Conservation (phyloP, 2,113 vertebrate species). For the Miniopterus natalensis region DNA sequence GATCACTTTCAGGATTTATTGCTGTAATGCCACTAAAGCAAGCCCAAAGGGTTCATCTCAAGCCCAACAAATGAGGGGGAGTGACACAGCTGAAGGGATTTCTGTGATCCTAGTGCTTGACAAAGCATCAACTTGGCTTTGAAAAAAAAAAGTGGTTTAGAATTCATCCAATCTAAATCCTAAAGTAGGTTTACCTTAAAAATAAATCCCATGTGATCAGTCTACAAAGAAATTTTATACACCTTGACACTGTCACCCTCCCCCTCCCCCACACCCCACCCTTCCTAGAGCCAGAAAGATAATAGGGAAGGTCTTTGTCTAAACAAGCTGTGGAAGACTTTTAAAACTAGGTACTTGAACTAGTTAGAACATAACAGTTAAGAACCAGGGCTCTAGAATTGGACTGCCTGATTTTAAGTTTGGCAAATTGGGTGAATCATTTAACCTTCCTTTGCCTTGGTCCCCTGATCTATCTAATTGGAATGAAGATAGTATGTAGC, state of each 20-base stretch:
- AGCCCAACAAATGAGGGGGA: not conserved
- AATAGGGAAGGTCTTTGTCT: not conserved
- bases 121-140: not conserved
- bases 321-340: not conserved
- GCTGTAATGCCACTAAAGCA: not conserved
- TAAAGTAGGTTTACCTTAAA: conserved; percentile 19
- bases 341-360: not conserved
- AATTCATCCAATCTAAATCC: conserved; percentile 42
- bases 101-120: not conserved
- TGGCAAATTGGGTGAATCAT: not conserved
- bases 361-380: not conserved
- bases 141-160: conserved; percentile 44
- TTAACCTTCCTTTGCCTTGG: not conserved
- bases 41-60: not conserved
- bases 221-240: not conserved
- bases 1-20: conserved; percentile 7
- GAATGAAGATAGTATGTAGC: not conserved
- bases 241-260: not conserved
- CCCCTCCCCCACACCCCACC: too few species aligned
- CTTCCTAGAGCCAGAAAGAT: not conserved
- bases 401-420: not conserved
- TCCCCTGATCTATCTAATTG: not conserved
- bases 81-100: conserved; percentile 37
- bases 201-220: not conserved
- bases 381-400: not conserved